Conservation (phyloP, 1,140 invertebrate genomes). For the Potamilus streckersoni region DNA sequence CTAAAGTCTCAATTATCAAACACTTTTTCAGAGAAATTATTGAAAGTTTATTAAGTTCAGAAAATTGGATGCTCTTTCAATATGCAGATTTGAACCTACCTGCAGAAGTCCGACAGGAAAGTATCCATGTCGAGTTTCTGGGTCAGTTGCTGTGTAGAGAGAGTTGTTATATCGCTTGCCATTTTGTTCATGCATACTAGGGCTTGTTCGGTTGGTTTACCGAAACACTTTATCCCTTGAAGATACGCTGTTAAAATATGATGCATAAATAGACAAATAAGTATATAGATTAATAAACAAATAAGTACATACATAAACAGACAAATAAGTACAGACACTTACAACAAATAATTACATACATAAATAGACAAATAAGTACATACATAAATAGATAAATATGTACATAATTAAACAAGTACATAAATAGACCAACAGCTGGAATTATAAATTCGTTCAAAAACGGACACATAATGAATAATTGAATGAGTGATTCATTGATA, state of each 20-base stretch:
- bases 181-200: conserved; percentile 22
- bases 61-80: too few relatives aligned
- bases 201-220: conserved; percentile 7
- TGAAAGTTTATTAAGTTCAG: too few relatives aligned
- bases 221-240: conserved; percentile 19
- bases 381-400: background rate
- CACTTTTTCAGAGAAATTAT: too few relatives aligned
- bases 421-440: background rate
- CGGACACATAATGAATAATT: too few relatives aligned
- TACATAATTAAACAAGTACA: background rate
- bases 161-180: conserved; percentile 24
- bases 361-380: background rate
- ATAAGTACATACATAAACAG: background rate
- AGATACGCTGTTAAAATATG: conserved; percentile 13
- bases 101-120: conserved; percentile 26
- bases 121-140: conserved; percentile 23
- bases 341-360: background rate
- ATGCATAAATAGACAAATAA: background rate
- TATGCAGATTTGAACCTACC: conserved; percentile 3
- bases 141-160: conserved; percentile 29
- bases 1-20: too few relatives aligned
- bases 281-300: background rate
- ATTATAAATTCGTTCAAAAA: too few relatives aligned
- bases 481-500: too few relatives aligned
- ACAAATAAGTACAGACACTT: background rate